Percentiles rank a stretch among this genome's conserved stretches.
phyloP scores from a whole-genome alignment of 2,797 vertebrate species.

The Mergus octosetaceus region DNA sequence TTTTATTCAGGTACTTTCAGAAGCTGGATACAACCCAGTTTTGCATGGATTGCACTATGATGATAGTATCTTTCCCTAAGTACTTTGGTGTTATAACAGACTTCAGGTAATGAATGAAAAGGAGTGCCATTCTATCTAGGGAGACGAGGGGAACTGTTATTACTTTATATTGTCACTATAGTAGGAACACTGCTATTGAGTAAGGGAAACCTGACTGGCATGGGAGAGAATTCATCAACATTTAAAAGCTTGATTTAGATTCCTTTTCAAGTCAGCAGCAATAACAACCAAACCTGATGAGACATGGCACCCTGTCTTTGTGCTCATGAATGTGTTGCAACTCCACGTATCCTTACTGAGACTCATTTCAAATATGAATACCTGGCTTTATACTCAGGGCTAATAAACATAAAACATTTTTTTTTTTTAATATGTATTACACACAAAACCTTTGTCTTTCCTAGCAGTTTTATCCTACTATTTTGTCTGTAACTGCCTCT shows the following conservation, averaged over 20 bases:
- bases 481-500: not conserved
- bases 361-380: not conserved
- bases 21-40: not conserved
- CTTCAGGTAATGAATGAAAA: not conserved
- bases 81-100: not conserved
- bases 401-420: not conserved
- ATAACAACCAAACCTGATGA: not conserved
- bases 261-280: not conserved
- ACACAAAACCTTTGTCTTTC: not conserved
- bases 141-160: not conserved
- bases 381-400: not conserved
- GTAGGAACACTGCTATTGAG: not conserved
- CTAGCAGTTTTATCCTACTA: not conserved
- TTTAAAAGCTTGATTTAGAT: not conserved
- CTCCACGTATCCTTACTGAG: not conserved
- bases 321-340: not conserved
- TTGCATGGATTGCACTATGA: rapidly evolving
- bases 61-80: not conserved
- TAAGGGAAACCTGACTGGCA: not conserved
- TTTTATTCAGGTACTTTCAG: not conserved
- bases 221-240: not conserved
- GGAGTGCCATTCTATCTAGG: not conserved
- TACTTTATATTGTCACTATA: not conserved
- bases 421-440: not conserved
- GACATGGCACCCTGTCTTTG: not conserved